Percentiles rank a stretch among this genome's conserved stretches.
Evolutionary conservation across 2,888 invertebrate genomes (phyloP).

Genomic region (Drosophila tanythrix): DNA sequence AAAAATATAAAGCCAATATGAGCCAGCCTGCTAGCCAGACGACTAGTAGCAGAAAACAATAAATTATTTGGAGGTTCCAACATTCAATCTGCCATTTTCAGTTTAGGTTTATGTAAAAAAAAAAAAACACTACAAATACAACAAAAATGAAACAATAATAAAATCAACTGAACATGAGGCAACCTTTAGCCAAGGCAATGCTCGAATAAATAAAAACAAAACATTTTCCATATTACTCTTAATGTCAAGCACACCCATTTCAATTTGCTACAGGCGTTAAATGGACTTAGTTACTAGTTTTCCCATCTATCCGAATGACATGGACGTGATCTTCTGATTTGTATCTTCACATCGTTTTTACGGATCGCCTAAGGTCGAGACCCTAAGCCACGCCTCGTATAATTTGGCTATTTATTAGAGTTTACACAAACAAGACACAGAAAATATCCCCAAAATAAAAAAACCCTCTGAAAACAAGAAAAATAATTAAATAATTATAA

Average conservation of each 20-base stretch:
- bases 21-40: conserved; percentile 24
- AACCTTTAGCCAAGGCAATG: conserved; percentile 66
- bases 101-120: conserved; percentile 58
- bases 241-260: conserved; percentile 46
- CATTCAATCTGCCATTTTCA: conserved; percentile 67
- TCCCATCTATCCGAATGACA: not conserved
- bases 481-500: no score
- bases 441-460: not conserved
- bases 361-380: not conserved
- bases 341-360: not conserved
- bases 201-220: conserved; percentile 52
- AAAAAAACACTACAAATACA: not conserved
- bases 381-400: not conserved
- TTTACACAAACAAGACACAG: not conserved
- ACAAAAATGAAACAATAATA: conserved; percentile 32
- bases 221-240: conserved; percentile 63
- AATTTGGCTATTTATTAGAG: not conserved
- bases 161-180: conserved; percentile 47
- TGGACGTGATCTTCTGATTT: not conserved
- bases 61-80: conserved; percentile 77
- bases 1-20: conserved; percentile 24
- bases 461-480: no score
- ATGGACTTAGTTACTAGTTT: conserved; percentile 5
- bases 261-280: conserved; percentile 8
- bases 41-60: conserved; percentile 53